phyloP scores from a whole-genome alignment of 2,888 invertebrate genomes.

The Drosophila formosana region DNA sequence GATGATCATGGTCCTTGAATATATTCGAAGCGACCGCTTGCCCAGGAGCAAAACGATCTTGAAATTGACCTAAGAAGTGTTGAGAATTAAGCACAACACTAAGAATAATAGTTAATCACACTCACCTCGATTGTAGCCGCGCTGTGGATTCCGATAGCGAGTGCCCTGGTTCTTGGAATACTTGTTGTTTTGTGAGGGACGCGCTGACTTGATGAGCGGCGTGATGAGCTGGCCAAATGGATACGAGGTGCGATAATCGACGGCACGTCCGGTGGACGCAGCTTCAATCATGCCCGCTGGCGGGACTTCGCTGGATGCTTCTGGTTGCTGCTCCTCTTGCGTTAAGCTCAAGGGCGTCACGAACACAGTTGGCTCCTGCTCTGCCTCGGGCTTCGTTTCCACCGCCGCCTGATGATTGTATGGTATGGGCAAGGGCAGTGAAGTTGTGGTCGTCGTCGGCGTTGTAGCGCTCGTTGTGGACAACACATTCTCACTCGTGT shows the following conservation, averaged over 20 bases:
- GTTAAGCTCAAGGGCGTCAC: constrained; percentile 57
- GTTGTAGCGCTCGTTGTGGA: constrained; percentile 64
- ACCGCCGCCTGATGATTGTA: constrained; percentile 62
- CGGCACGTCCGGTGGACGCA: constrained; percentile 83
- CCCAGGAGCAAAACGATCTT: constrained; percentile 83
- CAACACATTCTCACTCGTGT: constrained; percentile 79
- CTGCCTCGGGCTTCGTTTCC: background rate
- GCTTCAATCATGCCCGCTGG: constrained; percentile 34
- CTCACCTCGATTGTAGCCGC: constrained; percentile 66
- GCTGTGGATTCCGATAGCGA: constrained; percentile 33
- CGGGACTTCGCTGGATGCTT: constrained; percentile 22
- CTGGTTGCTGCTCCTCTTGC: background rate
- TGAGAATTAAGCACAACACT: too few relatives aligned
- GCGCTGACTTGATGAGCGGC: constrained; percentile 69
- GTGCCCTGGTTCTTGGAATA: constrained; percentile 38
- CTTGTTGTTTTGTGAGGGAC: constrained; percentile 12
- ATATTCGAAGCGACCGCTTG: constrained; percentile 80
- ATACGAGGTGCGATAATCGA: constrained; percentile 81
- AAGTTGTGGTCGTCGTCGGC: constrained; percentile 25
- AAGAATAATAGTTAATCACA: constrained; percentile 8
- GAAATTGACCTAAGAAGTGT: constrained; percentile 64
- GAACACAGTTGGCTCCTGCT: constrained; percentile 41
- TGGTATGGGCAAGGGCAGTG: constrained; percentile 56
- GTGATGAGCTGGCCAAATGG: constrained; percentile 83
- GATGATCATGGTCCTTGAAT: constrained; percentile 68